Evolutionary conservation across 2,888 invertebrate species (phyloP).

Genomic region (Hirtodrosophila trivittata): DNA sequence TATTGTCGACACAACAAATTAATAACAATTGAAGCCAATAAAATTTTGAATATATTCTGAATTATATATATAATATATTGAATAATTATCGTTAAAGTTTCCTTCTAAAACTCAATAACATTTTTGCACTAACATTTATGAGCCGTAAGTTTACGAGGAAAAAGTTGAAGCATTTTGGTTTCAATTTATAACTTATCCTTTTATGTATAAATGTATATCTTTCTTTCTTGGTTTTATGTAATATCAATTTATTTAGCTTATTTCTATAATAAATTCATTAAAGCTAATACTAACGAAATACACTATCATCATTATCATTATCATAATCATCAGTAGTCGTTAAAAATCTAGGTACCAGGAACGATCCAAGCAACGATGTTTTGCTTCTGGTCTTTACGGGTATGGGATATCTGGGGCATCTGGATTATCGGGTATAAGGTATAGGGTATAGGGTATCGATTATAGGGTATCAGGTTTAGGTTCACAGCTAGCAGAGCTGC

Average conservation of each 20-base stretch:
- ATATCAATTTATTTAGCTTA: slow-evolving; percentile 70
- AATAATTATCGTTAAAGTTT: slow-evolving; percentile 39
- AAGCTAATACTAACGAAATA: slow-evolving; percentile 65
- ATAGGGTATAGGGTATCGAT: slow-evolving; percentile 4
- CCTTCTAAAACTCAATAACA: slow-evolving; percentile 21
- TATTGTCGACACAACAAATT: slow-evolving; percentile 63
- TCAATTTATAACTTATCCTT: slow-evolving; percentile 28
- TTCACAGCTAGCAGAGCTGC: slow-evolving; percentile 56
- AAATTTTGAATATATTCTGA: slow-evolving; percentile 28
- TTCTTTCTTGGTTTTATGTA: slow-evolving; percentile 29
- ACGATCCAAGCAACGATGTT: slow-evolving; percentile 14
- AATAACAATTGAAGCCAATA: slow-evolving; percentile 63
- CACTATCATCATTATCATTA: slow-evolving; percentile 42
- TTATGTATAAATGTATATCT: slow-evolving; percentile 33
- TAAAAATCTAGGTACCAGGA: slow-evolving; percentile 25
- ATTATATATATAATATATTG: slow-evolving; percentile 30
- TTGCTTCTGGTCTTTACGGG: neutral
- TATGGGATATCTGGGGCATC: neutral
- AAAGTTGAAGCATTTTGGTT: slow-evolving; percentile 67
- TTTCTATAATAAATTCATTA: slow-evolving; percentile 71
- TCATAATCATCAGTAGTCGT: slow-evolving; percentile 33
- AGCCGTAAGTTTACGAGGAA: slow-evolving; percentile 41
- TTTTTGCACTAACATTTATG: slow-evolving; percentile 10
- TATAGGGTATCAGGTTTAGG: slow-evolving; percentile 16
- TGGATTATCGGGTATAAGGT: neutral